These are phyloP conservation scores for Pinna nobilis DNA, from an alignment of 1,140 invertebrate genomes.

Conservation along the genomic window DNA sequence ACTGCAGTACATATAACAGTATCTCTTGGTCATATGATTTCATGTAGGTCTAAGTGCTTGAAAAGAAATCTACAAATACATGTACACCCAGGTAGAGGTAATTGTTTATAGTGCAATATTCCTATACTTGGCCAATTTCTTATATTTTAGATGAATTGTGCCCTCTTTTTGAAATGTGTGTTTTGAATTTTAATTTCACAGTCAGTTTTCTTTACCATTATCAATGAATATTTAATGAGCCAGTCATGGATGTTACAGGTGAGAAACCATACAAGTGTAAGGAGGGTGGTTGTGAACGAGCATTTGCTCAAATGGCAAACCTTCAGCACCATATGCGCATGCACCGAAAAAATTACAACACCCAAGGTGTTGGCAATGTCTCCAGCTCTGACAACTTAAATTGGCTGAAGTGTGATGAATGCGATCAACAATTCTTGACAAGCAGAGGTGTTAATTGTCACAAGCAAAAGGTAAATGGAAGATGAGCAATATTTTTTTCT, in stretches of 20 bases:
- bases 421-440: slow-evolving; percentile 4
- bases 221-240: slow-evolving; percentile 6
- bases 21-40: no score
- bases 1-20: no score
- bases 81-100: slow-evolving; percentile 10
- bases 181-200: no score
- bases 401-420: slow-evolving; percentile 2
- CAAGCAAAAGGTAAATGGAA: slow-evolving; percentile 22
- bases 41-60: no score
- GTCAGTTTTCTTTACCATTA: no score
- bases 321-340: slow-evolving; percentile 16
- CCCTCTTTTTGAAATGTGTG: no score
- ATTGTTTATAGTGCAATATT: slow-evolving; percentile 6
- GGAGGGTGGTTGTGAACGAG: slow-evolving; percentile 10
- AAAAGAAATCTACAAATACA: no score
- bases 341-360: slow-evolving; percentile 18
- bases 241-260: not conserved
- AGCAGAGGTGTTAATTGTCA: slow-evolving; percentile 11
- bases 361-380: no score
- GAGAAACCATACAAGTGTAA: slow-evolving; percentile 20
- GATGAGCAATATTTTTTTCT: not conserved
- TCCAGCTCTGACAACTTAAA: not conserved
- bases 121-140: slow-evolving; percentile 12
- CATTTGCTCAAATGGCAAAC: slow-evolving; percentile 21
- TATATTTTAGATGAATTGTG: slow-evolving; percentile 1